Conservation (phyloP, 1,140 invertebrate species). For the Drosophila varians region DNA sequence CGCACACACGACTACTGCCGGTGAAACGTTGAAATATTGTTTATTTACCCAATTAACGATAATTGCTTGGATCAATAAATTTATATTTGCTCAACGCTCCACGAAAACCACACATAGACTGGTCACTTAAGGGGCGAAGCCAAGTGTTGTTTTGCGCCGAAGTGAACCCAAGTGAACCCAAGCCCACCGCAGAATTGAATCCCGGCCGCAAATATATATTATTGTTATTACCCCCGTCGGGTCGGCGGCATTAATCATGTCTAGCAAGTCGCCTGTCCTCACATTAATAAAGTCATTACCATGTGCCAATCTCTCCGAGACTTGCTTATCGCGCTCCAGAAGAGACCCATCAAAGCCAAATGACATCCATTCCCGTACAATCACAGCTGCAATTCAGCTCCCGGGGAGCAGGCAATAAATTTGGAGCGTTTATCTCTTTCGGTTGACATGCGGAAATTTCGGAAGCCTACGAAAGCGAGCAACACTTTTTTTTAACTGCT, state of each 20-base stretch:
- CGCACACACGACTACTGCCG: conserved; percentile 19
- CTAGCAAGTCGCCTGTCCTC: conserved; percentile 31
- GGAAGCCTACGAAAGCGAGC: conserved; percentile 43
- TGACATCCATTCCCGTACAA: conserved; percentile 45
- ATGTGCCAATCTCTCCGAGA: conserved; percentile 42
- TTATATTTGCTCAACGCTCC: conserved; percentile 64
- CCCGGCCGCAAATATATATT: conserved; percentile 18
- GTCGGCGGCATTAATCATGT: conserved; percentile 40
- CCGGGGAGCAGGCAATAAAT: conserved; percentile 28
- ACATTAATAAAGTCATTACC: conserved; percentile 50
- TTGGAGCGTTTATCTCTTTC: conserved; percentile 48
- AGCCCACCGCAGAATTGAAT: background rate
- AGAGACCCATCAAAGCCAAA: conserved; percentile 32
- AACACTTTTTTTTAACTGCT: conserved; percentile 61
- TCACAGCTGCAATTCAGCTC: conserved; percentile 44
- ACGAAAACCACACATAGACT: conserved; percentile 28
- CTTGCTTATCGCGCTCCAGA: conserved; percentile 27
- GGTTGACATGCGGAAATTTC: conserved; percentile 64
- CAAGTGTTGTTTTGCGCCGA: conserved; percentile 5
- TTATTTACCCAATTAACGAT: conserved; percentile 76
- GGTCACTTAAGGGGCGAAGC: background rate
- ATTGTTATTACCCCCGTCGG: conserved; percentile 17
- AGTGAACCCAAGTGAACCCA: background rate
- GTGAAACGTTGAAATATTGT: conserved; percentile 62
- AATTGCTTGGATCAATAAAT: conserved; percentile 78